Conservation (phyloP, 2,888 invertebrate genomes). For the Stenurella melanura region DNA sequence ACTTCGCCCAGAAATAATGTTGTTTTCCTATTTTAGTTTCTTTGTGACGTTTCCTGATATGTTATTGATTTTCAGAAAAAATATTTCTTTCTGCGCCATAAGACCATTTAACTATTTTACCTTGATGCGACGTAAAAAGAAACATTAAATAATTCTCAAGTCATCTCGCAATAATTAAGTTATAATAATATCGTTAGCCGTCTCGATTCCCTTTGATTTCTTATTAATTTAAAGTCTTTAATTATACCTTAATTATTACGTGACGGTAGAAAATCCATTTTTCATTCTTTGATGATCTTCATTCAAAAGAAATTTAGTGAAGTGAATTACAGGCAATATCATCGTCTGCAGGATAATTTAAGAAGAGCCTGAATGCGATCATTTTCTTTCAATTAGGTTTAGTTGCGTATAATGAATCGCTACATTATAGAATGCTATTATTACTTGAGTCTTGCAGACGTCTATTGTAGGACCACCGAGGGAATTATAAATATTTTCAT, state of each 20-base stretch:
- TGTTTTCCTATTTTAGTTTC: too few species aligned
- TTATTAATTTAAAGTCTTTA: conserved; percentile 11
- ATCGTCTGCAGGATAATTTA: conserved; percentile 8
- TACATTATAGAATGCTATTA: neutral
- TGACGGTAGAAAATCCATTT: neutral
- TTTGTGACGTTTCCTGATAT: too few species aligned
- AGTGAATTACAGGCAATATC: conserved; percentile 13
- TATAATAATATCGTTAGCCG: neutral
- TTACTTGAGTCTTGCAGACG: neutral
- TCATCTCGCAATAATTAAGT: conserved; percentile 4
- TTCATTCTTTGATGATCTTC: conserved; percentile 15
- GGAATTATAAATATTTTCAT: neutral
- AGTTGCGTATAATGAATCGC: conserved; percentile 19
- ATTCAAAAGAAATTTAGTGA: conserved; percentile 4
- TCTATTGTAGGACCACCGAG: neutral
- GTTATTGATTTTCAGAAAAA: too few species aligned
- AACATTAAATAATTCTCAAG: neutral
- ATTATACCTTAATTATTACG: conserved; percentile 10
- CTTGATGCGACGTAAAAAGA: neutral
- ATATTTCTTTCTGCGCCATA: too few species aligned
- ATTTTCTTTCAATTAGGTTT: conserved; percentile 23
- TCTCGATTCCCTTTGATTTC: neutral
- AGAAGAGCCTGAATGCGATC: neutral
- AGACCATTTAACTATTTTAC: neutral
- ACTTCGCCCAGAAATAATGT: too few species aligned